Conservation (phyloP, 2,888 invertebrate genomes). For the Drymonia ruficornis region DNA sequence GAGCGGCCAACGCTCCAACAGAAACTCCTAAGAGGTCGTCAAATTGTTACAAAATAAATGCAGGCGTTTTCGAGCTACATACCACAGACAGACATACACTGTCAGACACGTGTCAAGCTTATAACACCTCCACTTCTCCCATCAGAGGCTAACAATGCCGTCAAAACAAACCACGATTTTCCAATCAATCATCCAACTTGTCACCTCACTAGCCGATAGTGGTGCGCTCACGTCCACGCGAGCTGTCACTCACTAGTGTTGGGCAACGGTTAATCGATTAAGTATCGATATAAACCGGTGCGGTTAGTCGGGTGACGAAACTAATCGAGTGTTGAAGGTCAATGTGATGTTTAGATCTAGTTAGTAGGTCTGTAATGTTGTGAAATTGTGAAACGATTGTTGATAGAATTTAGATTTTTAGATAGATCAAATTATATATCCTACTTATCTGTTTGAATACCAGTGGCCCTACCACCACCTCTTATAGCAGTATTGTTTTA, state of each 20-base stretch:
- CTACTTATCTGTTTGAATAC: no score
- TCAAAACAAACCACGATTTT: slow-evolving; percentile 6
- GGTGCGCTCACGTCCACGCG: slow-evolving; percentile 23
- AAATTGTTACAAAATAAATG: no score
- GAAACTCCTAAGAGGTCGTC: no score
- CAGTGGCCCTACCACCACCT: no score
- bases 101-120: background rate
- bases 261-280: slow-evolving; percentile 49
- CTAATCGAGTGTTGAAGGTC: slow-evolving; percentile 51
- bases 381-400: slow-evolving; percentile 21
- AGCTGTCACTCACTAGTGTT: slow-evolving; percentile 48
- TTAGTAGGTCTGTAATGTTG: slow-evolving; percentile 29
- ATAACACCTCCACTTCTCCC: background rate
- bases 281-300: slow-evolving; percentile 39
- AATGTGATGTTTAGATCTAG: slow-evolving; percentile 47
- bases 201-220: slow-evolving; percentile 6
- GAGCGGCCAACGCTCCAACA: no score
- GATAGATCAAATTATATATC: no score
- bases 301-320: slow-evolving; percentile 41
- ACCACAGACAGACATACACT: no score
- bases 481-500: no score
- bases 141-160: background rate
- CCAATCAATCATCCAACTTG: slow-evolving; percentile 5
- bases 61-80: no score
- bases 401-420: background rate